phyloP scores from a whole-genome alignment of 2,113 vertebrate species.

The Sclerurus mexicanus region DNA sequence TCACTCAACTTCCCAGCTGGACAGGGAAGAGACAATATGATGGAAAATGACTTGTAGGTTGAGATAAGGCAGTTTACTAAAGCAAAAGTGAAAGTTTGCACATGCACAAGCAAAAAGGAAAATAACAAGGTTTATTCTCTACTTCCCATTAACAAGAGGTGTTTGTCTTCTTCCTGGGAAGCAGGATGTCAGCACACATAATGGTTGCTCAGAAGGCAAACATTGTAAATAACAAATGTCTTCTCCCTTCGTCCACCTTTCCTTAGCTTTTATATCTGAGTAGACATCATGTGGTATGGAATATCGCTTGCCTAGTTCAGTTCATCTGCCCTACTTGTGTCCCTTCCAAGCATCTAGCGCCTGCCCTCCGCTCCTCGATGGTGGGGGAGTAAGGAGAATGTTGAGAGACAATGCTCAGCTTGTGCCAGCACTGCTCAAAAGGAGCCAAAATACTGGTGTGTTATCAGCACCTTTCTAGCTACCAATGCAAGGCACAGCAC shows the following conservation, averaged over 20 bases:
- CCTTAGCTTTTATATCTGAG: background rate
- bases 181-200: background rate
- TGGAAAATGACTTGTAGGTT: background rate
- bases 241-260: background rate
- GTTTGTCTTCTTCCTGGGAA: background rate
- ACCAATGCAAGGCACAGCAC: background rate
- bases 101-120: background rate
- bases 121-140: background rate
- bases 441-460: background rate
- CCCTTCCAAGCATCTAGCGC: background rate
- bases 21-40: background rate
- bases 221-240: background rate
- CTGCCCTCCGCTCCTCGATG: background rate
- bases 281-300: background rate
- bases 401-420: background rate
- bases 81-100: background rate
- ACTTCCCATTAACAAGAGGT: background rate
- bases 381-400: background rate
- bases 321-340: background rate
- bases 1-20: background rate
- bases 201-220: background rate
- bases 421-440: background rate
- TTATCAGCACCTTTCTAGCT: background rate
- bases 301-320: background rate
- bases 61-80: background rate